Evolutionary conservation across 2,113 vertebrate species (phyloP).

Genomic region (Rousettus leschenaultii): DNA sequence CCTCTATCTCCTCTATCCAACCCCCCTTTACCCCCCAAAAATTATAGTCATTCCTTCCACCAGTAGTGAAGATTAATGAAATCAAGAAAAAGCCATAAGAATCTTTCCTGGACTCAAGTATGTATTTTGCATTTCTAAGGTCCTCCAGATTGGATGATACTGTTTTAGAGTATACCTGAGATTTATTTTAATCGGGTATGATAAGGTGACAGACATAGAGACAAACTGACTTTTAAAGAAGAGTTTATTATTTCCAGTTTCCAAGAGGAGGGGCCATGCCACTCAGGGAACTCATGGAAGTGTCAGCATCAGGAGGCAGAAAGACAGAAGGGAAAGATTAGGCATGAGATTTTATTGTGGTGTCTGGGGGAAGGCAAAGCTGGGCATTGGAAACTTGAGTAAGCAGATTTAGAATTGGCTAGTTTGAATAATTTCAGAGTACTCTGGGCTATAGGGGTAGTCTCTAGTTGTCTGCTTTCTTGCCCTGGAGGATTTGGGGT

Average conservation of each 20-base stretch:
- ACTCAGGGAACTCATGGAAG: neutral
- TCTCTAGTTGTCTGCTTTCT: neutral
- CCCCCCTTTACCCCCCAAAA: neutral
- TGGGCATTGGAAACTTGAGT: no score
- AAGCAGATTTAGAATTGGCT: neutral
- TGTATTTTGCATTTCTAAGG: neutral
- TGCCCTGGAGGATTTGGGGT: neutral
- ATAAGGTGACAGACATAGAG: neutral
- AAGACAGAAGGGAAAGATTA: neutral
- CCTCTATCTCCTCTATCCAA: no score
- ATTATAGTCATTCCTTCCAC: neutral
- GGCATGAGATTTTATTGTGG: neutral
- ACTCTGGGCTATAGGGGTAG: neutral
- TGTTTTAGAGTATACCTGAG: neutral
- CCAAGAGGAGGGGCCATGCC: neutral
- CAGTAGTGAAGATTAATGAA: neutral
- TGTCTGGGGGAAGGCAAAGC: neutral
- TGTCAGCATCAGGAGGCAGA: neutral
- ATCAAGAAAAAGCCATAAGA: neutral
- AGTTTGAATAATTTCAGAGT: neutral
- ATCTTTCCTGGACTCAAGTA: neutral
- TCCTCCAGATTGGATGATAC: neutral
- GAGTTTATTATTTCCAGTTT: neutral
- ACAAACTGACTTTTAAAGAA: neutral
- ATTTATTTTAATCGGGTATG: neutral